Base-by-base conservation (phyloP, 2,797 vertebrate species). In the Potorous gilbertii region DNA sequence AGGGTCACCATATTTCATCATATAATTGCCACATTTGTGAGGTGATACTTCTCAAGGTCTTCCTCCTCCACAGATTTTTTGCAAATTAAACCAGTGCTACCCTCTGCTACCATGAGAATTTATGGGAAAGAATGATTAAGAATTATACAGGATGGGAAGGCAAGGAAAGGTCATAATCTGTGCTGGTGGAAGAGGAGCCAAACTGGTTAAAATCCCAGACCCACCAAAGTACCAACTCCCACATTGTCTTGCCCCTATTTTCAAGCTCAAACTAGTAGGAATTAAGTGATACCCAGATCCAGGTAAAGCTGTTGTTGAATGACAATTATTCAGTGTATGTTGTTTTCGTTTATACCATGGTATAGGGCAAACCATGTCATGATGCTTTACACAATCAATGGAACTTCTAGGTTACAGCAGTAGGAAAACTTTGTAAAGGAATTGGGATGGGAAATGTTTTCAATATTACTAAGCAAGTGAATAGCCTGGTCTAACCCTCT, bases 371-470 rank as follows among this genome's bases (percentile, higher is more conserved):
- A 46, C 34, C n/a, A 81, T 10, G 27, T 46, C 16, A 40, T 74
- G n/a, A 81, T 46, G 31, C 9, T 9, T 46, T 9, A 87, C 21
- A 81, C 74, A 87, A 46, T 87, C 66, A 40, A 1, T 21, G 74
- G 74, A 21, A 87, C 74, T 62, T 95, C 9, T 89, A 46, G 93
- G 81, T 95, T 91, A 91, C 5, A 93, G 54, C 90, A 96, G 62
- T 4, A 56, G 12, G 89, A 94, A 95, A 96, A 59, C 55, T 34
- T 27, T 90, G 0, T 59, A 62, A 90, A 10, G 89, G 52, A 18
- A 91, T 13, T 55, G 21, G 46, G 55, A 31, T 66, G 27, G 46
- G 55, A 40, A 90, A 29, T 89, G 89, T 54, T 24, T 95, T 96
- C 91, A 91, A 27, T 87, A 27, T 46, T 94, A 57, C 46, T 56